Evolutionary conservation across 92 coral and sea anemone genomes (phyloP).

Genomic region (Epizoanthus ramosus): DNA sequence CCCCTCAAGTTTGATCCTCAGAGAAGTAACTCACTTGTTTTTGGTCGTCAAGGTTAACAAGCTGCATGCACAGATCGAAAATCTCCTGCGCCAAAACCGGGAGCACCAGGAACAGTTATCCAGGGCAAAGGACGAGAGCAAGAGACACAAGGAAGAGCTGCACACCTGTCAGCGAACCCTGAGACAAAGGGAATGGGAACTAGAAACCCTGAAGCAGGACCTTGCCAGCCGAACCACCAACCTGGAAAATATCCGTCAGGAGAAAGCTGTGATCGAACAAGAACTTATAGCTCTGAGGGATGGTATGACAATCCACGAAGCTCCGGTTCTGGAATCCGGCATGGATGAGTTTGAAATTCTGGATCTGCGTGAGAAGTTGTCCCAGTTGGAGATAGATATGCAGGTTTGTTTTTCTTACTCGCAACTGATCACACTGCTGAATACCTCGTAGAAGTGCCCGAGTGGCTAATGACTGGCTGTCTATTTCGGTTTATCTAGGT

Average conservation of each 20-base stretch:
- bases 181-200: conserved; percentile 89
- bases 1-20: no score
- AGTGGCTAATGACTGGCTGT: no score
- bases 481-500: no score
- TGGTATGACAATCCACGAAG: conserved; percentile 75
- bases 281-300: conserved; percentile 83
- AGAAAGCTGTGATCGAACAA: conserved; percentile 82
- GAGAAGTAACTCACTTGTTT: no score
- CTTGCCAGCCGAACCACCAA: conserved; percentile 60
- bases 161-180: conserved; percentile 74
- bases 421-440: no score
- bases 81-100: conserved; percentile 82
- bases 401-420: not conserved
- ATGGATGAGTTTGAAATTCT: conserved; percentile 79
- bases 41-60: conserved; percentile 38
- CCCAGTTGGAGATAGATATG: conserved; percentile 72
- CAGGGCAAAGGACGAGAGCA: conserved; percentile 78
- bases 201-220: conserved; percentile 90
- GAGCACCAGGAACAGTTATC: conserved; percentile 86
- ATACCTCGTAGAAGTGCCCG: no score
- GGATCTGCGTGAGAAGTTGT: conserved; percentile 66
- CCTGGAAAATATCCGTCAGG: conserved; percentile 77
- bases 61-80: conserved; percentile 65
- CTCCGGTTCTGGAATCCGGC: conserved; percentile 80
- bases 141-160: conserved; percentile 79